phyloP scores from a whole-genome alignment of 1,140 invertebrate species.

The Papilio helenus region DNA sequence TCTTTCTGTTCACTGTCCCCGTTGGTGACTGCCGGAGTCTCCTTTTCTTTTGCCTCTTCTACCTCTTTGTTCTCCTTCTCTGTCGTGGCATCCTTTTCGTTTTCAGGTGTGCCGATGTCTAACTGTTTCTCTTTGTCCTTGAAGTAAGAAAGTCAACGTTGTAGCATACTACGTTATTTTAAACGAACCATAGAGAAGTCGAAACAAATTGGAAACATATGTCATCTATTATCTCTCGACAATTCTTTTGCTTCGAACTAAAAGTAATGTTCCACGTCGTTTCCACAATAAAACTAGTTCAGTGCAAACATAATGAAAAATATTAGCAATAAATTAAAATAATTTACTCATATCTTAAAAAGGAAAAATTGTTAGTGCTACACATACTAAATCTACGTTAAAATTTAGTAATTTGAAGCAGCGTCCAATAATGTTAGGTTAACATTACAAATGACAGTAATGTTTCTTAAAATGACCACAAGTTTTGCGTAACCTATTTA shows the following conservation, averaged over 20 bases:
- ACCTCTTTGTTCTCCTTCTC: conserved; percentile 84
- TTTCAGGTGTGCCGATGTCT: conserved; percentile 86
- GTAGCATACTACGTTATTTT: neutral
- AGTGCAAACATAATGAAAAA: conserved; percentile 15
- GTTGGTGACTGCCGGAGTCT: conserved; percentile 61
- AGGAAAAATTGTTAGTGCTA: neutral
- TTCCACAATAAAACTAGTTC: neutral
- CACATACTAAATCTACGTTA: neutral
- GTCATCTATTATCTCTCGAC: neutral
- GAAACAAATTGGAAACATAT: conserved; percentile 10
- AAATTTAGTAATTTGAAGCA: neutral
- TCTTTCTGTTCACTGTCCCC: conserved; percentile 79
- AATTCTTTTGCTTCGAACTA: neutral
- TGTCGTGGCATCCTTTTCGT: conserved; percentile 86
- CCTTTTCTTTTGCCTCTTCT: conserved; percentile 65
- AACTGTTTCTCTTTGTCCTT: conserved; percentile 86
- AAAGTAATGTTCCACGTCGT: neutral
- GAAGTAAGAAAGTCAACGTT: conserved; percentile 45
- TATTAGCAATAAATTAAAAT: neutral
- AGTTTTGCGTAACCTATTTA: neutral
- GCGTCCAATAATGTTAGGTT: neutral
- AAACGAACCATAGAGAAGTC: neutral
- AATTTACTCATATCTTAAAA: neutral
- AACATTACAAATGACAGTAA: neutral
- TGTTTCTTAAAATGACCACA: neutral